Base-by-base conservation (phyloP, 30 jellyfish, hydroid and myxozoan genomes). In the Cassiopea xamachana region DNA sequence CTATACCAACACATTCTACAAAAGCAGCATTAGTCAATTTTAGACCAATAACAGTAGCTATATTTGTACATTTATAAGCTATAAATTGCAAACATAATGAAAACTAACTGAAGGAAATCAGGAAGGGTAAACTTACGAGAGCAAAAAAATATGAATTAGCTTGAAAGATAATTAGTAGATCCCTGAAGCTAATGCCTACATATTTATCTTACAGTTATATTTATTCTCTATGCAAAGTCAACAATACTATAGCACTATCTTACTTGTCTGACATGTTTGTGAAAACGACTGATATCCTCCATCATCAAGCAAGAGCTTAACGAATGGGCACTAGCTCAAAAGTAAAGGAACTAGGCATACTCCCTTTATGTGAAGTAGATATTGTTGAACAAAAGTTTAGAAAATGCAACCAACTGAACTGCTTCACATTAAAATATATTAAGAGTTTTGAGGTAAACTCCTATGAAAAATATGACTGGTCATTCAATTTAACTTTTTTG, bases 381-480 rank as follows among this genome's bases (percentile, higher is more conserved):
- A 69, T 69, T 69, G 18, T 69, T n/a, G 79, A 17, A 39, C 79
- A 43, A 69, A 1, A 43, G 18, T 69, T 43, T 69, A 39, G 79
- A 69, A 69, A 7, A 7, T 69, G 79, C n/a, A 7, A 69, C 79
- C 79, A 69, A 69, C 79, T 69, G 79, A 69, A 69, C 12, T 69
- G n/a, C 79, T 14, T 69, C 79, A 69, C 79, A 59, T 14, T 59
- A 27, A 14, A 14, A 59, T 0, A 7, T 59, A 59, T 59, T 59
- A 0, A 59, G 69, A 17, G 12, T 17, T 69, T 69, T 69, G n/a
- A 69, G 48, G 79, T 43, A 69, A 69, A 69, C 1, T 69, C 79
- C 14, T 69, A 75, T 75, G 60, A 18, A 75, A 75, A 75, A 75
- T 75, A 75, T 75, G 84, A 75, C 84, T 75, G 84, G 84, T 75